phyloP scores from a whole-genome alignment of 2,113 vertebrate species.

The Syngnathus floridae region DNA sequence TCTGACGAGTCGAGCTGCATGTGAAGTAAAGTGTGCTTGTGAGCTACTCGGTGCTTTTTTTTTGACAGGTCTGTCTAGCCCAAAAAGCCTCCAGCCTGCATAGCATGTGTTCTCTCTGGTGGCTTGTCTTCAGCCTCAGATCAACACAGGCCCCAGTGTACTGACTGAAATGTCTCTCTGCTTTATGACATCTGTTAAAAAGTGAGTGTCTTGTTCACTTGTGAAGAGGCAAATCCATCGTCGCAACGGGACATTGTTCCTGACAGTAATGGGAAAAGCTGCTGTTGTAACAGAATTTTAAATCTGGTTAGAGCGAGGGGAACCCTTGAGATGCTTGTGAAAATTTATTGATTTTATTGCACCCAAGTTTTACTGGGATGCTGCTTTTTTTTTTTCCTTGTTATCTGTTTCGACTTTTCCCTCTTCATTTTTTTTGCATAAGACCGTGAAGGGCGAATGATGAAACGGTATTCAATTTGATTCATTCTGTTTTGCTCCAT shows the following conservation, averaged over 20 bases:
- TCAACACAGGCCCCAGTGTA: constrained; percentile 46
- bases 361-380: constrained; percentile 13
- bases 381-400: neutral
- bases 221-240: constrained; percentile 57
- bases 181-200: constrained; percentile 66
- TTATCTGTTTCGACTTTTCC: neutral
- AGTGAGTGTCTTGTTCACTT: constrained; percentile 60
- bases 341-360: constrained; percentile 37
- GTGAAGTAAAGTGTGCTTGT: constrained; percentile 46
- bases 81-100: constrained; percentile 39
- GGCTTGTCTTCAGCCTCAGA: constrained; percentile 51
- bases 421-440: neutral
- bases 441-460: neutral
- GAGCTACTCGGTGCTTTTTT: constrained; percentile 36
- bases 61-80: constrained; percentile 46
- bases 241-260: constrained; percentile 41
- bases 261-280: constrained; percentile 57
- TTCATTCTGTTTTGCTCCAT: neutral
- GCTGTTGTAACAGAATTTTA: constrained; percentile 45
- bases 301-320: constrained; percentile 39
- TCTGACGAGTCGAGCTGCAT: constrained; percentile 30
- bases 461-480: neutral
- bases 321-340: constrained; percentile 24
- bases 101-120: constrained; percentile 42
- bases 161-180: constrained; percentile 64